Evolutionary conservation across 2,888 invertebrate species (phyloP).

Genomic region (Abrostola triplasia): DNA sequence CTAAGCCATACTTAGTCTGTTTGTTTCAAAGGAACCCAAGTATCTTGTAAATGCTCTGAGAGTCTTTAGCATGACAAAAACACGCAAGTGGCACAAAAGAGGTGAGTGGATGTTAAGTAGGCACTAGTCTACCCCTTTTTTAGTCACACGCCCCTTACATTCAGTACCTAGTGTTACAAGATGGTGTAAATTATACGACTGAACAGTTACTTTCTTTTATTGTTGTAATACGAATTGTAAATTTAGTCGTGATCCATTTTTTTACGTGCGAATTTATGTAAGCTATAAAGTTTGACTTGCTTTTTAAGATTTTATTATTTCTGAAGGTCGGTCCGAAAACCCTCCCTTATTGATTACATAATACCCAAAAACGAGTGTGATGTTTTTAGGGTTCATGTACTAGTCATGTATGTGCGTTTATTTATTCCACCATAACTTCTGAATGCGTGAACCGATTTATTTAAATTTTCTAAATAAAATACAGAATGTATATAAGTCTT

Average conservation of each 20-base stretch:
- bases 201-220: conserved; percentile 3
- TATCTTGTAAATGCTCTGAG: conserved; percentile 45
- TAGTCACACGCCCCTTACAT: conserved; percentile 21
- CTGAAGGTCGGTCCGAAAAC: no score
- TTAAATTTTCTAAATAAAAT: no score
- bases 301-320: not conserved
- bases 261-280: not conserved
- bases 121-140: conserved; percentile 44
- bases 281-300: not conserved
- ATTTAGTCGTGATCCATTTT: conserved; percentile 3
- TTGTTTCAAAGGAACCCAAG: conserved; percentile 35
- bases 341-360: not conserved
- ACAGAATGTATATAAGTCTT: no score
- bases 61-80: conserved; percentile 45
- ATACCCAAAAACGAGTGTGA: no score
- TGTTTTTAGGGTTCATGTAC: no score
- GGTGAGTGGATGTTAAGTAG: conserved; percentile 49
- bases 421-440: no score
- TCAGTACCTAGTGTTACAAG: conserved; percentile 20
- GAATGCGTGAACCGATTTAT: no score
- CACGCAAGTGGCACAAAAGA: conserved; percentile 43
- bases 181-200: conserved; percentile 28
- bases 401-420: no score
- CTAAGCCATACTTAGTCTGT: conserved; percentile 18
- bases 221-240: conserved; percentile 7